Conservation (phyloP, 2,797 vertebrate genomes). For the Enteromius treurensis region DNA sequence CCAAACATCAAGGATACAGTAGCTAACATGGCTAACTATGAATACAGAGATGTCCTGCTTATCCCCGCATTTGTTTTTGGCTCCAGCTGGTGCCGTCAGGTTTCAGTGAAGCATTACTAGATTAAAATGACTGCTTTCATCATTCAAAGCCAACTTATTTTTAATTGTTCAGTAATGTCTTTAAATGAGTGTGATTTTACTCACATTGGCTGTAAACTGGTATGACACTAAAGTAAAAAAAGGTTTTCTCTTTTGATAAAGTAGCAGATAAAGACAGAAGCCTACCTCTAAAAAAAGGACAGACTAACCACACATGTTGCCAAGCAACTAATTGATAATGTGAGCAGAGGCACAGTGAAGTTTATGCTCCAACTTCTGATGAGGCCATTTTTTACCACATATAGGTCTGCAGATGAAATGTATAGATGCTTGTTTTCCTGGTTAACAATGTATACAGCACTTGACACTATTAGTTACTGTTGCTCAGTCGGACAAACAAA, state of each 20-base stretch:
- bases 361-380: conserved; percentile 18
- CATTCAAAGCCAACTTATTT: not conserved
- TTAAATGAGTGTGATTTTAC: conserved; percentile 13
- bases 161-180: conserved; percentile 2
- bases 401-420: not conserved
- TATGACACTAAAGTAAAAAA: conserved; percentile 26
- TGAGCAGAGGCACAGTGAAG: not conserved
- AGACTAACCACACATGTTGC: conserved; percentile 25
- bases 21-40: not conserved
- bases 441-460: not conserved
- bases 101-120: not conserved
- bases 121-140: not conserved
- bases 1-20: not conserved
- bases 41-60: not conserved
- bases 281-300: conserved; percentile 17
- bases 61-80: not conserved
- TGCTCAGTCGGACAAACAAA: too few species aligned
- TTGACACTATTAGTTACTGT: too few species aligned
- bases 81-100: not conserved
- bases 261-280: conserved; percentile 12
- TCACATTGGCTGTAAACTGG: not conserved
- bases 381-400: conserved; percentile 12
- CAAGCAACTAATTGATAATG: conserved; percentile 44
- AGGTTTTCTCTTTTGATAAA: conserved; percentile 14
- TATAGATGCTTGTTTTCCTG: not conserved